Evolutionary conservation across 2,888 invertebrate genomes (phyloP).

Genomic region (Drosophila meridionalis): DNA sequence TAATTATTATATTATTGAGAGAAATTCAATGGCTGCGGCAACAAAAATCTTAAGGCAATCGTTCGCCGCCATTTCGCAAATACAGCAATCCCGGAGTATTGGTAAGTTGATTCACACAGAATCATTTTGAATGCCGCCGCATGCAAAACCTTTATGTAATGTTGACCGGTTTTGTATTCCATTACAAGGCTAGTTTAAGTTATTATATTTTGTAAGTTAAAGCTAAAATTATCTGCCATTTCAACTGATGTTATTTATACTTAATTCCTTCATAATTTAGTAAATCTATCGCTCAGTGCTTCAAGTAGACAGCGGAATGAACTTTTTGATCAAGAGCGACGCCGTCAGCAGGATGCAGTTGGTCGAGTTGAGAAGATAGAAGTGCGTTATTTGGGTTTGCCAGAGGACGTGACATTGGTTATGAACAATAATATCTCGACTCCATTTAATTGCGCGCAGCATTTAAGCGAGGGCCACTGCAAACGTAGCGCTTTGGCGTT

Average conservation of each 20-base stretch:
- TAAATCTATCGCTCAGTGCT: constrained; percentile 26
- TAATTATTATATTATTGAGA: constrained; percentile 14
- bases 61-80: constrained; percentile 43
- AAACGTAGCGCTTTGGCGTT: constrained; percentile 92
- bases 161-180: constrained; percentile 15
- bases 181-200: background rate
- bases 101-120: constrained; percentile 29
- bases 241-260: background rate
- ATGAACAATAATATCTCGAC: constrained; percentile 98
- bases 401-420: constrained; percentile 90
- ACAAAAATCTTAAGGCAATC: constrained; percentile 58
- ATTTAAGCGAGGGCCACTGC: constrained; percentile 90
- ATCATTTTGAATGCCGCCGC: background rate
- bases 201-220: background rate
- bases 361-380: constrained; percentile 96
- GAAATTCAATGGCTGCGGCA: constrained; percentile 59
- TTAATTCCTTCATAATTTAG: constrained; percentile 17
- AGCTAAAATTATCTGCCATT: background rate
- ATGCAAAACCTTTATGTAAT: constrained; percentile 58
- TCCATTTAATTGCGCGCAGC: constrained; percentile 95
- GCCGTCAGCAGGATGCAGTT: constrained; percentile 89
- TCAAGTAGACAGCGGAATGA: constrained; percentile 87
- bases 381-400: constrained; percentile 91
- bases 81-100: constrained; percentile 57
- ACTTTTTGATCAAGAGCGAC: constrained; percentile 91